Base-by-base conservation (phyloP, 2,888 invertebrate genomes). In the Melinopterus prodromus region DNA sequence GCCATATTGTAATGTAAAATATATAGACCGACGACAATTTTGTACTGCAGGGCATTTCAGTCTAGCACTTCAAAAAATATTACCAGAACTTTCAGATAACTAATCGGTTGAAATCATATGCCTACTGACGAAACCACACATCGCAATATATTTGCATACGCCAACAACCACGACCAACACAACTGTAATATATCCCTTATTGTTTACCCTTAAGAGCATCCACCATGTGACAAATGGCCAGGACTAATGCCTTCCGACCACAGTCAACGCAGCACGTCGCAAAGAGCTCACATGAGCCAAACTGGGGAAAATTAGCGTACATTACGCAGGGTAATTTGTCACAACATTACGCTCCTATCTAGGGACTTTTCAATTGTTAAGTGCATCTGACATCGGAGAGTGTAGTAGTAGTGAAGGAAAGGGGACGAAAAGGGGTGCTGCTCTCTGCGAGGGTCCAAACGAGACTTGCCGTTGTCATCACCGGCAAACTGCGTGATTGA, bases 321-420 rank as follows among this genome's bases (percentile, higher is more conserved):
- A 71, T 74, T 74, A 74, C 36, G 26, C 15, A 35, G 26, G 74
- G 74, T 74, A 74, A 74, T 74, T 74, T 74, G 74, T 74, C 74
- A 74, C 74, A 35, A 74, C 36, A 74, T 74, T 74, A 74, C 74
- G 36, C 74, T 26, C 74, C 38, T 78, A 78, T 36, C 26, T 16
- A 38, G 70, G 15, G 70, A 80, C 69, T 77, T 80, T 80, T 80
- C 79, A 80, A 80, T 80, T 80, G 79, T 78, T 80, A 78, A 79
- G 77, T 79, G 81, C 78, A 76, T 77, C 71, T 81, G 81, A 80
- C 81, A 70, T 75, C 78, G 72, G 80, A 81, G 78, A 76, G 81
- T 76, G 26, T 36, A 37, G 36, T 35, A 53, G 53, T 53, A 12
- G 53, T 12, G 53, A 53, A 53, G 53, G 9, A 53, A 53, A 53